These are phyloP conservation scores for Caenorhabditis sp. DNA, from an alignment of 2,888 invertebrate genomes.

Conservation along the genomic window DNA sequence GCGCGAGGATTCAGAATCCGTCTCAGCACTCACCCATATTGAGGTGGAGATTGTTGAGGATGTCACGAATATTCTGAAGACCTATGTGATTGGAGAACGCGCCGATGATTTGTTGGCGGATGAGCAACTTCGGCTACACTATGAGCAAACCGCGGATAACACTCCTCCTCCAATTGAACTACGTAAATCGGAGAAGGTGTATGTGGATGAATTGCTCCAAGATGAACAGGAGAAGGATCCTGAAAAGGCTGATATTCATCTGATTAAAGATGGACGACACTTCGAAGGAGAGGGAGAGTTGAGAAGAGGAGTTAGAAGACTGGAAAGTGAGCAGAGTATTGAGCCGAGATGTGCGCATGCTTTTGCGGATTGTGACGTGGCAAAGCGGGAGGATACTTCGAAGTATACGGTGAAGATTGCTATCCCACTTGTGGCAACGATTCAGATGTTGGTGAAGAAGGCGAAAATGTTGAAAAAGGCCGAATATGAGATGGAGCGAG, in stretches of 20 bases:
- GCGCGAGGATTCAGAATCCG: conserved; percentile 52
- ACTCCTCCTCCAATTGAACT: conserved; percentile 47
- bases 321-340: conserved; percentile 58
- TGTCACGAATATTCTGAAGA: conserved; percentile 69
- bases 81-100: conserved; percentile 68
- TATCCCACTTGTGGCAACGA: conserved; percentile 45
- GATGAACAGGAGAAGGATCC: conserved; percentile 54
- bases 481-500: conserved; percentile 42
- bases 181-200: conserved; percentile 57
- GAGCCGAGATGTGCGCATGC: conserved; percentile 58
- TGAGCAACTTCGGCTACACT: conserved; percentile 41
- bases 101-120: conserved; percentile 56
- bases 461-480: conserved; percentile 32
- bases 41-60: conserved; percentile 68
- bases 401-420: conserved; percentile 59
- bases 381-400: conserved; percentile 65
- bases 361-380: conserved; percentile 67
- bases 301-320: conserved; percentile 34
- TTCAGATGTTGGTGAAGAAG: conserved; percentile 38
- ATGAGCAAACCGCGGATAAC: conserved; percentile 57
- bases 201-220: conserved; percentile 62
- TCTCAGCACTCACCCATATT: conserved; percentile 66
- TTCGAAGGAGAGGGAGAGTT: conserved; percentile 59
- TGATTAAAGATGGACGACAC: conserved; percentile 60
- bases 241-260: conserved; percentile 55